phyloP scores from a whole-genome alignment of 2,797 vertebrate genomes.

The Cygnus olor region DNA sequence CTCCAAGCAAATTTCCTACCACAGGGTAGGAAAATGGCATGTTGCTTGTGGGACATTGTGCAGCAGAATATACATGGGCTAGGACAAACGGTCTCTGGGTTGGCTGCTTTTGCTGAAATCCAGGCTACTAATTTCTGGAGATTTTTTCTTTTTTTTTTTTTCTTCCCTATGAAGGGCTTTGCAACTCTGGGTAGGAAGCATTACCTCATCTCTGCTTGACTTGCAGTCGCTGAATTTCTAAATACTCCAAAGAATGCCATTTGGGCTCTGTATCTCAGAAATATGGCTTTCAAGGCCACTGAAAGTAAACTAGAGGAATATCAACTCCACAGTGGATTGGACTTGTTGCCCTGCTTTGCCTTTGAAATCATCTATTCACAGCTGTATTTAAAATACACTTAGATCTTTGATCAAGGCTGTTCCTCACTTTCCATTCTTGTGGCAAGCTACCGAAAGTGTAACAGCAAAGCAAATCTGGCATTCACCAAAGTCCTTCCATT shows the following conservation, averaged over 20 bases:
- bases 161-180: not conserved
- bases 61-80: not conserved
- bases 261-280: not conserved
- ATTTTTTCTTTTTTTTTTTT: not conserved
- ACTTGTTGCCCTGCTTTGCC: not conserved
- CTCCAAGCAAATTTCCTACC: not conserved
- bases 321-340: not conserved
- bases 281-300: not conserved
- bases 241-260: not conserved
- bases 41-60: not conserved
- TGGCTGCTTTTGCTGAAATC: not conserved
- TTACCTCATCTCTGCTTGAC: not conserved
- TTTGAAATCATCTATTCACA: not conserved
- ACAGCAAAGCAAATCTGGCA: not conserved
- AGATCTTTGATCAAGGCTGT: not conserved
- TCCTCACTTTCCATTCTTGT: not conserved
- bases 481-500: not conserved
- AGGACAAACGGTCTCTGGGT: not conserved
- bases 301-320: not conserved
- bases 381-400: not conserved
- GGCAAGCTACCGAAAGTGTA: not conserved
- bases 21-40: not conserved
- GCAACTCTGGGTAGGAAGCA: not conserved
- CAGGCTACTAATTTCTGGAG: not conserved
- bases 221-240: not conserved